Percentiles rank a stretch among this genome's conserved stretches.
These are phyloP conservation scores for Chamaedrilus cognettii DNA, from an alignment of 2,888 invertebrate species.

Conservation along the genomic window DNA sequence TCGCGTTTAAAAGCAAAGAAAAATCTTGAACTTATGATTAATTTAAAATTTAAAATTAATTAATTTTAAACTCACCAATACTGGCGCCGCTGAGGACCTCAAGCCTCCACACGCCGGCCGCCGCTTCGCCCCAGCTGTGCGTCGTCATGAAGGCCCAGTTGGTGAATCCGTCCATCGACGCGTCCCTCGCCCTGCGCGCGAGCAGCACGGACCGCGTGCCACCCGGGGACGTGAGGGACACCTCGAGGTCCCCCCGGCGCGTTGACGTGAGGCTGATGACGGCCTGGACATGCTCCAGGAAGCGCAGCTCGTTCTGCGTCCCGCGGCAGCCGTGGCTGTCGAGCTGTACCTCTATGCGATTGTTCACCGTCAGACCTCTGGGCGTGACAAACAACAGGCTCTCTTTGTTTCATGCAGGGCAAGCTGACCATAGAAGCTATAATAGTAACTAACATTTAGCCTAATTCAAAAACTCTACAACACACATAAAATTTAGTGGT, in stretches of 20 bases:
- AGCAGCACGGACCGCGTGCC: slow-evolving; percentile 36
- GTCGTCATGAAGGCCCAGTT: slow-evolving; percentile 99
- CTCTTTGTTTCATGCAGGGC: too few relatives aligned
- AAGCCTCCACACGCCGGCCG: slow-evolving; percentile 90
- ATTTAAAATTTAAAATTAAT: neutral
- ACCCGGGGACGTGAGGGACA: slow-evolving; percentile 61
- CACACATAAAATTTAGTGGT: too few relatives aligned
- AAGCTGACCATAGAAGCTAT: too few relatives aligned
- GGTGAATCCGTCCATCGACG: slow-evolving; percentile 84
- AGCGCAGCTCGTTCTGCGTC: slow-evolving; percentile 71
- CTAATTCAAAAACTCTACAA: too few relatives aligned
- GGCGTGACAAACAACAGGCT: too few relatives aligned
- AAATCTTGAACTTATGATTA: neutral
- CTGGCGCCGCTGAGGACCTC: slow-evolving; percentile 72
- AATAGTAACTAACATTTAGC: too few relatives aligned
- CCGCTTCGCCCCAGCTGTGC: slow-evolving; percentile 97
- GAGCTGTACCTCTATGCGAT: slow-evolving; percentile 31
- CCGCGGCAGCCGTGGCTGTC: slow-evolving; percentile 52
- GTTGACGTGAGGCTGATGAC: slow-evolving; percentile 86
- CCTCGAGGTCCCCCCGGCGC: slow-evolving; percentile 90
- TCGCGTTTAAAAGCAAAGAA: neutral
- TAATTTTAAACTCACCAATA: slow-evolving; percentile 23
- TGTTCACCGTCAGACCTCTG: slow-evolving; percentile 22
- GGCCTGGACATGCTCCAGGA: slow-evolving; percentile 95
- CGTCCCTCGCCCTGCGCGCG: slow-evolving; percentile 77